phyloP scores from a whole-genome alignment of 2,113 vertebrate species.

The Laticauda laticaudata region DNA sequence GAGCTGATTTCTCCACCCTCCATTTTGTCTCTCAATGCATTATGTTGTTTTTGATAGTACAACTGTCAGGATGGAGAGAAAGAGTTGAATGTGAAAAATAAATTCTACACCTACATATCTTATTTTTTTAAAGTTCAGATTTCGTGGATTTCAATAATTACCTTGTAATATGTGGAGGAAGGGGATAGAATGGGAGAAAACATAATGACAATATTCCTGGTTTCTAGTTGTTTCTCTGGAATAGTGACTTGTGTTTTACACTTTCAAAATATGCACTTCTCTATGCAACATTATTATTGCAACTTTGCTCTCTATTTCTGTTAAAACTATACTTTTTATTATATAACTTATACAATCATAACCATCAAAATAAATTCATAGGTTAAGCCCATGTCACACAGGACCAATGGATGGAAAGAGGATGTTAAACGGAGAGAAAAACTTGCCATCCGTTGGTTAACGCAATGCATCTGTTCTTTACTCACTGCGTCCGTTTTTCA shows the following conservation, averaged over 20 bases:
- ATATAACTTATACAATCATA: not conserved
- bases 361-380: not conserved
- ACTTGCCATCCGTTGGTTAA: too few species aligned
- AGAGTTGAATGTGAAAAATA: not conserved
- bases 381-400: too few species aligned
- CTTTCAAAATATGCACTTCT: not conserved
- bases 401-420: too few species aligned
- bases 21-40: not conserved
- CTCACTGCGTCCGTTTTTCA: too few species aligned
- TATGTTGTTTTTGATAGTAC: not conserved
- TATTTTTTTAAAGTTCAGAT: not conserved
- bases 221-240: not conserved
- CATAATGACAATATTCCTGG: not conserved
- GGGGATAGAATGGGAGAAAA: not conserved
- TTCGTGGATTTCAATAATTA: not conserved
- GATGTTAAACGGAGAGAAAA: too few species aligned
- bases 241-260: not conserved
- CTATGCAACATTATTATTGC: not conserved
- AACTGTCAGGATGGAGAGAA: not conserved
- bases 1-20: not conserved
- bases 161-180: not conserved
- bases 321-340: not conserved
- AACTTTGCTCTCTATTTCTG: not conserved
- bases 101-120: not conserved
- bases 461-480: too few species aligned